Conservation (phyloP, 2,797 vertebrate genomes). For the Gila robusta region DNA sequence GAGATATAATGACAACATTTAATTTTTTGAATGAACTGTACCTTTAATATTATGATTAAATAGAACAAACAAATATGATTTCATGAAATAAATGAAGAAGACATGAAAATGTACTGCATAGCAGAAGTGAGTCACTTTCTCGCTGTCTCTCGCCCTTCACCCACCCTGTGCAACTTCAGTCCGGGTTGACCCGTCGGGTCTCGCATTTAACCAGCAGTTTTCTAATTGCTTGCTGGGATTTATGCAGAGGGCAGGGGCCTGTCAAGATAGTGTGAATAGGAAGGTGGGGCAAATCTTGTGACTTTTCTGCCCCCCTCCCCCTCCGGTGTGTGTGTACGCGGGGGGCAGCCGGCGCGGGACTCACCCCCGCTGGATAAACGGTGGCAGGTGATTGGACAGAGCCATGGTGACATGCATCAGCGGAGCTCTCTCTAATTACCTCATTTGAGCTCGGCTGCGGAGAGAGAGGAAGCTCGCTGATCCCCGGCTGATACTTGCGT, state of each 20-base stretch:
- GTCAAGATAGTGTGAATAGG: conserved; percentile 67
- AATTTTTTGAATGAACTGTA: neutral
- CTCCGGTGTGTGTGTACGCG: conserved; percentile 44
- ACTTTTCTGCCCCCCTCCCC: conserved; percentile 60
- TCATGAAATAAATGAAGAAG: neutral
- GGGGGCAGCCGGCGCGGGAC: conserved; percentile 40
- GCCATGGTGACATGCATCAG: conserved; percentile 67
- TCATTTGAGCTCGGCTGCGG: conserved; percentile 67
- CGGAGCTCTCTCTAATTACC: conserved; percentile 73
- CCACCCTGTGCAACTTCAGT: conserved; percentile 48
- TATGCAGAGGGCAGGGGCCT: conserved; percentile 64
- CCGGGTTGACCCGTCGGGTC: conserved; percentile 62
- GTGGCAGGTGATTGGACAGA: conserved; percentile 73
- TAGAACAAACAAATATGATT: neutral
- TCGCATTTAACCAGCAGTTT: conserved; percentile 67
- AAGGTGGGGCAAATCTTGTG: conserved; percentile 67
- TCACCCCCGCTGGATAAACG: conserved; percentile 58
- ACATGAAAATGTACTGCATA: neutral
- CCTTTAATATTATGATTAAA: neutral
- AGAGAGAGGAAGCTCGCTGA: conserved; percentile 51
- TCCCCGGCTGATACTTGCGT: conserved; percentile 65
- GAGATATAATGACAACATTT: neutral
- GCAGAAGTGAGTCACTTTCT: conserved; percentile 25
- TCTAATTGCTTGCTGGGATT: conserved; percentile 68
- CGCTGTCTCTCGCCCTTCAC: neutral